Percentiles rank a stretch among this genome's conserved stretches.
These are phyloP conservation scores for Sylvilagus floridanus DNA, from an alignment of 2,797 vertebrate genomes.

Conservation along the genomic window DNA sequence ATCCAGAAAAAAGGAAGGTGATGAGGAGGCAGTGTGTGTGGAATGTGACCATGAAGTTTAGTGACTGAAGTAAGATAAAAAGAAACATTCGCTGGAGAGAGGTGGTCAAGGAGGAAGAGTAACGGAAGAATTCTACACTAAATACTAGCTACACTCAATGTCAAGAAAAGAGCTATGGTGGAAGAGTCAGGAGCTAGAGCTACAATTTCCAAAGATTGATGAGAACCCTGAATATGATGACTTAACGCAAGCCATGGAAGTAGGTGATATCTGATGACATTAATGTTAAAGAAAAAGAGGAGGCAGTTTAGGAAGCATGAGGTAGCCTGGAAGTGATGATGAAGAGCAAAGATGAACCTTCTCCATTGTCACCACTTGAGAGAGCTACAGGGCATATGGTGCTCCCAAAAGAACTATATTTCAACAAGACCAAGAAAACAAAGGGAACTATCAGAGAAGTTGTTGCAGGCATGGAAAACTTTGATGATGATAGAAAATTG, in stretches of 20 bases:
- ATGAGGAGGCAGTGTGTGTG: neutral
- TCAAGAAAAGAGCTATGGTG: neutral
- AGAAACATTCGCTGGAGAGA: neutral
- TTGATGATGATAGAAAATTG: neutral
- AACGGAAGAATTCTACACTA: neutral
- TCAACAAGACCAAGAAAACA: neutral
- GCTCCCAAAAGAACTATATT: neutral
- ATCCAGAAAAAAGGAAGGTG: neutral
- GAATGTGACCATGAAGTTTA: neutral
- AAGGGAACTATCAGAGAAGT: neutral
- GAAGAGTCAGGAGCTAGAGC: neutral
- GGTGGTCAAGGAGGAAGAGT: neutral
- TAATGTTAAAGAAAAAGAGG: neutral
- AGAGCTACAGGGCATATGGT: neutral
- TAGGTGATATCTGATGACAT: neutral
- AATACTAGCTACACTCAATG: neutral
- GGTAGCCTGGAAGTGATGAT: neutral
- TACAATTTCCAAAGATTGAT: neutral
- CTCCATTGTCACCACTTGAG: neutral
- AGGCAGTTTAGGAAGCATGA: neutral
- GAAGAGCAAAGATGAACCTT: neutral
- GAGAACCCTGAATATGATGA: neutral
- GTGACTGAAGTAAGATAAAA: neutral
- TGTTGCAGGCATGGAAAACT: neutral
- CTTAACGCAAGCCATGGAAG: neutral